phyloP scores from a whole-genome alignment of 2,888 invertebrate species.

The Erpobdella octoculata region DNA sequence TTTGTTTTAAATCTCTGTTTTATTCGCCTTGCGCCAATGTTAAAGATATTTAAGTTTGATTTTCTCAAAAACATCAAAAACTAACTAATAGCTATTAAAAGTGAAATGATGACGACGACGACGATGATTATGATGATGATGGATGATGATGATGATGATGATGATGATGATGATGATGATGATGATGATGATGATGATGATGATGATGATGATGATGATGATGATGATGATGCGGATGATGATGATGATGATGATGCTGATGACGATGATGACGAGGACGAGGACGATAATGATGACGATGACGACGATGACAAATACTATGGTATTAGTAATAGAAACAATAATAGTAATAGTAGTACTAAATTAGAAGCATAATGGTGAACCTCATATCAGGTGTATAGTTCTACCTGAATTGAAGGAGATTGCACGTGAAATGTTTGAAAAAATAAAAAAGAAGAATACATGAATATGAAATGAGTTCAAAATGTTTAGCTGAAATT shows the following conservation, averaged over 20 bases:
- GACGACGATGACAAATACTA: constrained; percentile 19
- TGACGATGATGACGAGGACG: constrained; percentile 28
- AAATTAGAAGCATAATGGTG: no score
- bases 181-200: constrained; percentile 29
- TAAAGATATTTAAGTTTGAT: neutral
- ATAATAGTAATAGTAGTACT: no score
- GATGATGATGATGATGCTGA: constrained; percentile 28
- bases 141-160: constrained; percentile 9
- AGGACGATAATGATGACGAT: constrained; percentile 24
- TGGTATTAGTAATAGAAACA: no score
- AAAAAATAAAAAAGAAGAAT: no score
- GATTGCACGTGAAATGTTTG: no score
- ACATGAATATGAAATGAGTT: no score
- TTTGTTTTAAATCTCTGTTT: neutral
- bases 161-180: constrained; percentile 28
- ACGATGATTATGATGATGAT: constrained; percentile 6
- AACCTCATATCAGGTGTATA: no score
- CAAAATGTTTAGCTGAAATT: no score
- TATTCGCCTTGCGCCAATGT: neutral
- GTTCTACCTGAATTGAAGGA: no score
- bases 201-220: constrained; percentile 30
- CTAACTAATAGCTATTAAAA: neutral
- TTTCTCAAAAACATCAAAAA: neutral
- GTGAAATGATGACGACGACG: neutral
- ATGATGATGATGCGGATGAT: constrained; percentile 29